A percentile compares a stretch with the other conserved stretches of the same genome.
These are phyloP conservation scores for Chelidonichthys spinosus DNA, from an alignment of 2,797 vertebrate species.

Conservation along the genomic window DNA sequence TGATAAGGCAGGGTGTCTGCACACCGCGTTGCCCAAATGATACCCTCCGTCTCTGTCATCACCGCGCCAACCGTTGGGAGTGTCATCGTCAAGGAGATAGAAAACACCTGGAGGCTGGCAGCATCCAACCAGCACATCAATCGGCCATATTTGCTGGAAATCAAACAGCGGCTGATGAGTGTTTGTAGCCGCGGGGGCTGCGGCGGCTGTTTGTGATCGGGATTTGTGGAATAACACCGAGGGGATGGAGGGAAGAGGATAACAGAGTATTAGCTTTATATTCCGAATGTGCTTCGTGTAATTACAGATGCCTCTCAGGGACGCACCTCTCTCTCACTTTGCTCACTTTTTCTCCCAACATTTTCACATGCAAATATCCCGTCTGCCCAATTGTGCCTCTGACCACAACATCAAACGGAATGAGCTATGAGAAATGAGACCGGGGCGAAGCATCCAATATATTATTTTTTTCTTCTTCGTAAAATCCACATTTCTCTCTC, in stretches of 20 bases:
- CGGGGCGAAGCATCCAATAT: conserved; percentile 64
- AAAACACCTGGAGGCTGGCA: conserved; percentile 72
- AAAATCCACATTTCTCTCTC: conserved; percentile 67
- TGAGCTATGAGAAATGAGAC: conserved; percentile 73
- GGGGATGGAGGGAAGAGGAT: conserved; percentile 27
- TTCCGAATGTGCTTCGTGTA: conserved; percentile 50
- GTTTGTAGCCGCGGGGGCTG: conserved; percentile 57
- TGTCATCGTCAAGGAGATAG: conserved; percentile 57
- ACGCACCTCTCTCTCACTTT: conserved; percentile 51
- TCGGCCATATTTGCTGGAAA: conserved; percentile 52
- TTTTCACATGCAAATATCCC: conserved; percentile 65
- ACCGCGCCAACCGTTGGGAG: conserved; percentile 49
- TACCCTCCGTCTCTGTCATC: conserved; percentile 71
- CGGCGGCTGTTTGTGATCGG: conserved; percentile 52
- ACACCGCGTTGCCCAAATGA: conserved; percentile 68
- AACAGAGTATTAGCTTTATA: conserved; percentile 53
- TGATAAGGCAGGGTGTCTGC: conserved; percentile 65
- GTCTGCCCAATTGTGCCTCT: conserved; percentile 60
- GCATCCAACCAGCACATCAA: conserved; percentile 46
- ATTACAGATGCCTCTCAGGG: conserved; percentile 64
- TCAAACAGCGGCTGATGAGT: conserved; percentile 66
- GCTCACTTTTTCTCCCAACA: conserved; percentile 36
- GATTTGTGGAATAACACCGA: conserved; percentile 50
- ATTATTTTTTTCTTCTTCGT: conserved; percentile 61
- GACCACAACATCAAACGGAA: conserved; percentile 84